phyloP scores from a whole-genome alignment of 2,888 invertebrate genomes.

The Mesorhabditis belari region DNA sequence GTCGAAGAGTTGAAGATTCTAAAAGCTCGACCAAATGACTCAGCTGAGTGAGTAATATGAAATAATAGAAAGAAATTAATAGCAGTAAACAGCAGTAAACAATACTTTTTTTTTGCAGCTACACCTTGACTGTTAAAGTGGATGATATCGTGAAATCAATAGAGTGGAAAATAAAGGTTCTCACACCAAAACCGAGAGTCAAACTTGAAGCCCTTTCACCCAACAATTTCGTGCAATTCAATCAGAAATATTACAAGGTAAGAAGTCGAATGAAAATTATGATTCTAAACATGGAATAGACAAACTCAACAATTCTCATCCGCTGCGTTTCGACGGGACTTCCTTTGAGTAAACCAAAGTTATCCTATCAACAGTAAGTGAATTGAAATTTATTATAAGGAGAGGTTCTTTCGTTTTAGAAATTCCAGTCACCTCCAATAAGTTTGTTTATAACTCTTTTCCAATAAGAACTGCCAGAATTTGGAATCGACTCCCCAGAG shows the following conservation, averaged over 20 bases:
- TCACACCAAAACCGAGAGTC: background rate
- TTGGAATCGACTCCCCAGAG: too few relatives aligned
- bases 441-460: too few relatives aligned
- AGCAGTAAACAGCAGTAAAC: too few relatives aligned
- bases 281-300: background rate
- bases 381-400: too few relatives aligned
- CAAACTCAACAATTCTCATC: background rate
- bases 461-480: too few relatives aligned
- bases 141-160: background rate
- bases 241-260: background rate
- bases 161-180: background rate
- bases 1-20: background rate
- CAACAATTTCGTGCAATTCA: background rate
- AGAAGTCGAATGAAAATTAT: too few relatives aligned
- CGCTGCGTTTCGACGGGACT: background rate
- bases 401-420: too few relatives aligned
- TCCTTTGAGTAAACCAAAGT: too few relatives aligned
- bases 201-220: background rate
- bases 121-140: background rate
- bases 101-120: background rate
- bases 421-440: too few relatives aligned
- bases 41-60: background rate
- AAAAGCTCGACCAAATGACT: background rate
- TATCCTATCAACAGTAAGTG: too few relatives aligned
- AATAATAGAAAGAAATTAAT: too few relatives aligned